phyloP scores from a whole-genome alignment of 30 jellyfish, hydroid and myxozoan genomes.

The Phacellophora camtschatica region DNA sequence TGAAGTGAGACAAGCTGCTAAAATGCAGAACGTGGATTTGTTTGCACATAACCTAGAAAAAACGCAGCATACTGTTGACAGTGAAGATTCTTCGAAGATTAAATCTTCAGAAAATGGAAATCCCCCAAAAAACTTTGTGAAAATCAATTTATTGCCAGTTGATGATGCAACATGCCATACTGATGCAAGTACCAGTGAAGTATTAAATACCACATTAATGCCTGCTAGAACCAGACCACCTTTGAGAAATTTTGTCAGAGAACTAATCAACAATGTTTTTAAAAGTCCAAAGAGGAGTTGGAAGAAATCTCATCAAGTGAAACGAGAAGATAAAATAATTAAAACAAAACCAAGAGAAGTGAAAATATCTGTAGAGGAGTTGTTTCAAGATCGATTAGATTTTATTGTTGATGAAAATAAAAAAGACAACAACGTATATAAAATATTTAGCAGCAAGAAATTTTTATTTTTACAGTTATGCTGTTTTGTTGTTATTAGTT shows the following conservation, averaged over 20 bases:
- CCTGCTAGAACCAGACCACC: background rate
- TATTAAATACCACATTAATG: background rate
- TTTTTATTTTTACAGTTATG: slow-evolving; percentile 43
- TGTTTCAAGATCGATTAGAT: slow-evolving; percentile 35
- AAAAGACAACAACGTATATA: background rate
- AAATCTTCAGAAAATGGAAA: too few species aligned
- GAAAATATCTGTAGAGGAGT: slow-evolving; percentile 52
- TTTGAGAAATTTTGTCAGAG: slow-evolving; percentile 12
- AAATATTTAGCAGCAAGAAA: slow-evolving; percentile 30
- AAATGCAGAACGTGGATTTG: too few species aligned
- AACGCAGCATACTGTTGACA: too few species aligned
- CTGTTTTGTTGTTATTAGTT: slow-evolving; percentile 12
- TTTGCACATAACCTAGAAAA: too few species aligned
- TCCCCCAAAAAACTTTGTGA: slow-evolving; percentile 41
- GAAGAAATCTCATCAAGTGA: background rate
- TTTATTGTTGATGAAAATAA: slow-evolving; percentile 22
- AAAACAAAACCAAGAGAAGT: slow-evolving; percentile 34
- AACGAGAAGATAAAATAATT: background rate
- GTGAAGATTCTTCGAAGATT: too few species aligned
- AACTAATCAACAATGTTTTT: slow-evolving; percentile 16
- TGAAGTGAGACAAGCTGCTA: too few species aligned
- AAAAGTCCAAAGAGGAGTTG: slow-evolving; percentile 29
- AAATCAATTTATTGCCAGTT: slow-evolving; percentile 12
- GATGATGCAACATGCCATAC: slow-evolving; percentile 2
- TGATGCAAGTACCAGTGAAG: background rate